These are phyloP conservation scores for Xiphophorus hellerii DNA, from an alignment of 2,113 vertebrate genomes.

Conservation along the genomic window DNA sequence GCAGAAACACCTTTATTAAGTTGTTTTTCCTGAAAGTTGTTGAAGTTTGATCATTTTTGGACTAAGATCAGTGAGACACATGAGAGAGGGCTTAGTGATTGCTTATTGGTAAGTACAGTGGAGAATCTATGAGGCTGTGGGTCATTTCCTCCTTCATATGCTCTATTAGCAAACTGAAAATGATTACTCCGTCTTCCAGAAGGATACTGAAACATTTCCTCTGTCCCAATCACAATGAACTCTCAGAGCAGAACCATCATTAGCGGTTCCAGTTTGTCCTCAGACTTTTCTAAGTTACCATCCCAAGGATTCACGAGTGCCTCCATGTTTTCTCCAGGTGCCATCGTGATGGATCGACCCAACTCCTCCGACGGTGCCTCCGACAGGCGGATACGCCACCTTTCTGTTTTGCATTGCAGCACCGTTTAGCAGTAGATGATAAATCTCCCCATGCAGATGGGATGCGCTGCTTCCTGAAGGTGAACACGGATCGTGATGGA, in stretches of 20 bases:
- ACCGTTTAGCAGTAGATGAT: slow-evolving; percentile 78
- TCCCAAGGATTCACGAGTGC: slow-evolving; percentile 25
- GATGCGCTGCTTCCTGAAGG: slow-evolving; percentile 79
- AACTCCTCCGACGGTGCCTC: slow-evolving; percentile 80
- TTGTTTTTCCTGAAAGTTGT: not conserved
- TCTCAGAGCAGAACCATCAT: too few species aligned
- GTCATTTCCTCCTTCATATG: too few species aligned
- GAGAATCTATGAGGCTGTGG: too few species aligned
- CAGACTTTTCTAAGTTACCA: too few species aligned
- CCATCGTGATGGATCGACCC: slow-evolving; percentile 81
- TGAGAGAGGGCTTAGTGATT: too few species aligned
- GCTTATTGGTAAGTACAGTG: too few species aligned
- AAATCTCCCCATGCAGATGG: slow-evolving; percentile 83
- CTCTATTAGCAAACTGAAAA: too few species aligned
- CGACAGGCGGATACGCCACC: slow-evolving; percentile 75
- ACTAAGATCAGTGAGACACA: too few species aligned
- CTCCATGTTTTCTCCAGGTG: slow-evolving; percentile 77
- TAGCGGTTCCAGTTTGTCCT: not conserved
- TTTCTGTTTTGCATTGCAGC: slow-evolving; percentile 75
- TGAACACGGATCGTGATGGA: slow-evolving; percentile 73
- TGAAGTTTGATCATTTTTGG: not conserved
- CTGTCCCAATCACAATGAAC: too few species aligned
- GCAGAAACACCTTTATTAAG: too few species aligned
- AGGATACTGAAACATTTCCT: too few species aligned
- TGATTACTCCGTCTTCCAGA: too few species aligned